These are phyloP conservation scores for Lasioglossum zephyrum DNA, from an alignment of 2,888 invertebrate species.

Conservation along the genomic window DNA sequence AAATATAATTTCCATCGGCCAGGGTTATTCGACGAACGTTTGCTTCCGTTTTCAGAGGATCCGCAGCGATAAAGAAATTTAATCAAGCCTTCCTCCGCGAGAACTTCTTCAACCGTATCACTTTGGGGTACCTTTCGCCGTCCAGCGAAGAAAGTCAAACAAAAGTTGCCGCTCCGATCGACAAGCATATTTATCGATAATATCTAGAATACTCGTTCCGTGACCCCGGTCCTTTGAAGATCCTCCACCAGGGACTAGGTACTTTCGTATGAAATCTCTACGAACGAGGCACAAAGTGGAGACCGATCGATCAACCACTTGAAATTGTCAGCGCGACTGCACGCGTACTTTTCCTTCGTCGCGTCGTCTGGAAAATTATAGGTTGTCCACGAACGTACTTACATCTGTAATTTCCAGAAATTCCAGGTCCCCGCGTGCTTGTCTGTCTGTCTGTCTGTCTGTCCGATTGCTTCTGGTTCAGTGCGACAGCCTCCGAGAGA, in stretches of 20 bases:
- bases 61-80: constrained; percentile 42
- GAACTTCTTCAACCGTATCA: background rate
- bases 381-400: background rate
- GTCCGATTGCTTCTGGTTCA: background rate
- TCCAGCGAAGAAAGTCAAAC: constrained; percentile 30
- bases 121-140: background rate
- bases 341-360: constrained; percentile 11
- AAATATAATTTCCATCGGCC: constrained; percentile 32
- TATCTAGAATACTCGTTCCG: background rate
- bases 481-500: background rate
- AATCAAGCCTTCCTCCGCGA: constrained; percentile 33
- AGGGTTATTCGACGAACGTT: constrained; percentile 16
- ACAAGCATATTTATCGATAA: constrained; percentile 49
- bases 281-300: constrained; percentile 7
- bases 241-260: background rate
- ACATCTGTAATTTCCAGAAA: constrained; percentile 20
- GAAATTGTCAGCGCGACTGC: constrained; percentile 19
- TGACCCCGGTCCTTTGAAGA: background rate
- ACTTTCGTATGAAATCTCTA: constrained; percentile 5
- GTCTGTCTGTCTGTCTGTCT: too few relatives aligned
- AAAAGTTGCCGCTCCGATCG: constrained; percentile 22
- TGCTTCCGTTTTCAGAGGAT: constrained; percentile 11
- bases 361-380: background rate
- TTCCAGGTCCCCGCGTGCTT: background rate
- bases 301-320: constrained; percentile 31